These are phyloP conservation scores for Timandra comae DNA, from an alignment of 2,888 invertebrate species.

Conservation along the genomic window DNA sequence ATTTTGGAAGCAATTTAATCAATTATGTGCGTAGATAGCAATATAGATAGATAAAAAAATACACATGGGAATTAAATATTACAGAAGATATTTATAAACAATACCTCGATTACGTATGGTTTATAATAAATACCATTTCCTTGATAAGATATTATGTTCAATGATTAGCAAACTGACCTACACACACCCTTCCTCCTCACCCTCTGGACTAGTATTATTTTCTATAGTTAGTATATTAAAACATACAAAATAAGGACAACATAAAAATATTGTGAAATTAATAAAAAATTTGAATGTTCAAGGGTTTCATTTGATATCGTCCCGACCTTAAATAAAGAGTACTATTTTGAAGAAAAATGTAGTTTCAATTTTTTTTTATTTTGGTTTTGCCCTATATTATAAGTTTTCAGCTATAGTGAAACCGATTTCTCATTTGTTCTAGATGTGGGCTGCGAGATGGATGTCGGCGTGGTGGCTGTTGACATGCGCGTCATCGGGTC, in stretches of 20 bases:
- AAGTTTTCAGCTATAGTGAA: constrained; percentile 33
- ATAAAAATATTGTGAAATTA: constrained; percentile 38
- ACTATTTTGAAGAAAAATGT: constrained; percentile 57
- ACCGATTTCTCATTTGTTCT: constrained; percentile 55
- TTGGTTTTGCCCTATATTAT: constrained; percentile 26
- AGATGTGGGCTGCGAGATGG: constrained; percentile 58
- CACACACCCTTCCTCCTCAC: constrained; percentile 26
- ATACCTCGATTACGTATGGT: too few relatives aligned
- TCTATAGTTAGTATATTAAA: constrained; percentile 14
- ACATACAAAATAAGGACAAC: too few relatives aligned
- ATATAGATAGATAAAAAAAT: too few relatives aligned
- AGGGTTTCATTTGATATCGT: constrained; percentile 71
- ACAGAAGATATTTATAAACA: too few relatives aligned
- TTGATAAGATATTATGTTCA: too few relatives aligned
- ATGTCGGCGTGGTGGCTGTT: constrained; percentile 34
- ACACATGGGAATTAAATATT: too few relatives aligned
- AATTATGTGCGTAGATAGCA: constrained; percentile 3
- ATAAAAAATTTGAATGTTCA: constrained; percentile 58
- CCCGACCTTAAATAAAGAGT: constrained; percentile 66
- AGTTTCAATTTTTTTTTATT: constrained; percentile 63
- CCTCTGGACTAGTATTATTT: constrained; percentile 32
- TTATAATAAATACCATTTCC: too few relatives aligned
- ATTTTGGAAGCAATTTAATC: too few relatives aligned
- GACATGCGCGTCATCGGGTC: constrained; percentile 33
- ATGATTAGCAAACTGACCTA: constrained; percentile 21